A percentile compares a stretch with the other conserved stretches of the same genome.
These are phyloP conservation scores for Paradoxurus hermaphroditus DNA, from an alignment of 2,113 vertebrate species.

Conservation along the genomic window DNA sequence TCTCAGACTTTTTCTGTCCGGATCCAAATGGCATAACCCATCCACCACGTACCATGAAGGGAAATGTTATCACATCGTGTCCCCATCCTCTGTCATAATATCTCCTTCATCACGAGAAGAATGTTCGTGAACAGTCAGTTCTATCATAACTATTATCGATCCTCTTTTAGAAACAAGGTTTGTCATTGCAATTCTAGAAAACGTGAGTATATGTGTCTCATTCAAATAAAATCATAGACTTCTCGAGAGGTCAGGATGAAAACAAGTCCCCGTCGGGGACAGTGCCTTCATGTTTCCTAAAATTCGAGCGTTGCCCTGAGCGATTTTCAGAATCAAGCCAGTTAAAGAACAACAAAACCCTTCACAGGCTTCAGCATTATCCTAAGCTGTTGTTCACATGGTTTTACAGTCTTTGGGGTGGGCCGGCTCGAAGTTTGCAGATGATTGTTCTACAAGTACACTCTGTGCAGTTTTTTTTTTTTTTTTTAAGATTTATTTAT, in stretches of 20 bases:
- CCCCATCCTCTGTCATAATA: constrained; percentile 11
- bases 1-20: constrained; percentile 61
- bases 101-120: not conserved
- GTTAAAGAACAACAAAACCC: not conserved
- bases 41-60: constrained; percentile 69
- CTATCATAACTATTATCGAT: not conserved
- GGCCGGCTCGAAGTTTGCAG: not conserved
- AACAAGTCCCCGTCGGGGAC: not conserved
- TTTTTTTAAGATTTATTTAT: too few relatives aligned
- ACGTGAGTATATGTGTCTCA: not conserved
- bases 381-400: not conserved
- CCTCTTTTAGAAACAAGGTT: not conserved
- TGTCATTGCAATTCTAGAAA: not conserved
- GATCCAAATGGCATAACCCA: constrained; percentile 66
- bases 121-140: not conserved
- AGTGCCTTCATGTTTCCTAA: not conserved
- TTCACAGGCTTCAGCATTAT: not conserved
- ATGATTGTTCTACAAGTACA: not conserved
- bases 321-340: not conserved
- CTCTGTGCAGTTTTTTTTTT: too few relatives aligned
- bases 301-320: not conserved
- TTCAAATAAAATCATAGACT: not conserved
- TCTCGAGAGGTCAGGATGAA: not conserved
- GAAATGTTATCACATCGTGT: constrained; percentile 63
- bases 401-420: not conserved